Evolutionary conservation across 2,113 vertebrate genomes (phyloP).

Genomic region (Eonycteris spelaea): DNA sequence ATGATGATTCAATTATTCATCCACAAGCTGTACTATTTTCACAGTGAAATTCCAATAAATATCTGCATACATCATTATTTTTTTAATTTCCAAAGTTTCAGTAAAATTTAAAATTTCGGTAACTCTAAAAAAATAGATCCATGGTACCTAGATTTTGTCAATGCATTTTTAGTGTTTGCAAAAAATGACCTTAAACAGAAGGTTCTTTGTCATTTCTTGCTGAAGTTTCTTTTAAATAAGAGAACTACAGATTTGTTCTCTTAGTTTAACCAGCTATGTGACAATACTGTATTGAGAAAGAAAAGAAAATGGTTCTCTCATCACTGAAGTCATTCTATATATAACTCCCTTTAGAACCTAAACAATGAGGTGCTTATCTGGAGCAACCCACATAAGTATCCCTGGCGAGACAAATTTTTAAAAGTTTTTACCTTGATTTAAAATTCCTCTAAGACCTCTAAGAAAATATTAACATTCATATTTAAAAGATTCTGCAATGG

Average conservation of each 20-base stretch:
- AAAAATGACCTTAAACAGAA: not conserved
- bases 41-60: not conserved
- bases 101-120: not conserved
- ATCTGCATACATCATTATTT: not conserved
- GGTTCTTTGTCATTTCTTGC: not conserved
- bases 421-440: constrained; percentile 65
- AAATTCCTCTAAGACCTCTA: constrained; percentile 61
- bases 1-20: not conserved
- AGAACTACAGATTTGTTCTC: not conserved
- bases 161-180: not conserved
- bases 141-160: not conserved
- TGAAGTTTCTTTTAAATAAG: not conserved
- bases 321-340: constrained; percentile 46
- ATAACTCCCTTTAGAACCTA: constrained; percentile 53
- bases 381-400: constrained; percentile 62
- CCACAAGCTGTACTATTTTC: not conserved
- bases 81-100: not conserved
- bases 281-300: constrained; percentile 51
- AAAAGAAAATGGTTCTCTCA: constrained; percentile 58
- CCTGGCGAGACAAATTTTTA: constrained; percentile 31
- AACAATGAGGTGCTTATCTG: constrained; percentile 53
- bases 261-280: not conserved
- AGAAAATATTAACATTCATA: constrained; percentile 80
- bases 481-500: constrained; percentile 53
- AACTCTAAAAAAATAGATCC: not conserved